Evolutionary conservation across 2,888 invertebrate species (phyloP), one percentile per base, ranked within the genome.

Genomic region (Cerastis leucographa): DNA sequence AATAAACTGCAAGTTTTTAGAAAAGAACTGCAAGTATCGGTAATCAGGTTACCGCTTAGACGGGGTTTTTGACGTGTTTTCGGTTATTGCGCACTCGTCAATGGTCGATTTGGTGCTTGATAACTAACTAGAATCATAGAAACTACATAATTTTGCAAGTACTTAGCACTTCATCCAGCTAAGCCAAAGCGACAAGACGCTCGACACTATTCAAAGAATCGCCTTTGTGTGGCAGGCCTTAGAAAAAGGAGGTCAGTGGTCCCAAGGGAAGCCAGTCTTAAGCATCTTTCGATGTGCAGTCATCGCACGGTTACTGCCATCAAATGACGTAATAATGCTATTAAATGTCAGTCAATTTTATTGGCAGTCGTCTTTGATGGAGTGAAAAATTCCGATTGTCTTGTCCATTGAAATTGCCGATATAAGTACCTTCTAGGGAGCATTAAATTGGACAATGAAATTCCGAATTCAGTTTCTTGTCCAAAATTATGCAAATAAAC

Each of bases 171-270:
- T 56, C 12, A 29, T 40, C 7, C 46, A n/a, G 46, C 11, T 12
- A 40, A 46, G 14, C 40, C 19, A 29, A 54, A 73, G 17, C 25
- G 46, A 29, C n/a, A 5, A 42, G 29, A 46, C 11, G n/a, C 46
- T 78, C 7, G 44, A 29, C 17, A 22, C 14, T 19, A 22, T 40
- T 66, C 76, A 66, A 81, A 78, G 66, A 78, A 81, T 66, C 51
- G 76, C 44, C 49, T 78, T 65, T 66, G 59, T 71, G 51, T 35
- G 22, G 49, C 42, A 61, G 76, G 51, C 78, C 44, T 82, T 71
- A 73, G n/a, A 51, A 74, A 66, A 74, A 78, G 51, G 74, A 71
- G 81, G 80, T 68, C 67, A 79, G 35, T 69, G 59, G 80, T 84
- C 80, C 71, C 54, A 69, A 79, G 84, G 68, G 78, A 78, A 54